Conservation (phyloP, 1,140 invertebrate species). For the Leptinotarsa undecemlineata region DNA sequence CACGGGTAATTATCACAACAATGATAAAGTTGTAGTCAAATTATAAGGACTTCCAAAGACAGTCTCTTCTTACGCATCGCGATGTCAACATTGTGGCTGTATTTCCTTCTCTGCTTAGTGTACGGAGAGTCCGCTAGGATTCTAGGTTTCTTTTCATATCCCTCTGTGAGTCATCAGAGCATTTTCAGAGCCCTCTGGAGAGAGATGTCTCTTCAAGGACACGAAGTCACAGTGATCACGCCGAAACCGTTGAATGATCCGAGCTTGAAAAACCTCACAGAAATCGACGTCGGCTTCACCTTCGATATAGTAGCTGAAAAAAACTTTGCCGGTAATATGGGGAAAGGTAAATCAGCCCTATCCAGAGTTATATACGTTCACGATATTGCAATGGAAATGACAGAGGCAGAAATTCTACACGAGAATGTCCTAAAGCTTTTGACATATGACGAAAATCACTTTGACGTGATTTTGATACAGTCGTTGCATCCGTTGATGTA, state of each 20-base stretch:
- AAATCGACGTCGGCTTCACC: conserved; percentile 37
- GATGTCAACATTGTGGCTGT: too few relatives aligned
- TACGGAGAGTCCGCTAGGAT: conserved; percentile 26
- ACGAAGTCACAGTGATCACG: conserved; percentile 43
- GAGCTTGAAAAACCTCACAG: conserved; percentile 39
- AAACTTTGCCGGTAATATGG: neutral
- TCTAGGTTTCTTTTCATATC: conserved; percentile 39
- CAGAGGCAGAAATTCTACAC: conserved; percentile 51
- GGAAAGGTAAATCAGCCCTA: neutral
- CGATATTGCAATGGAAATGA: conserved; percentile 19
- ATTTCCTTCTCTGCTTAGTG: neutral
- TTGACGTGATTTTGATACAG: conserved; percentile 17
- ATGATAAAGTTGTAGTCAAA: too few relatives aligned
- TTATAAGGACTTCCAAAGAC: too few relatives aligned
- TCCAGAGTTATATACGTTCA: neutral
- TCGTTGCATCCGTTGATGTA: neutral
- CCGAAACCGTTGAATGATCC: conserved; percentile 39
- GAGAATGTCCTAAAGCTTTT: conserved; percentile 49
- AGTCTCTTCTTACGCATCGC: too few relatives aligned
- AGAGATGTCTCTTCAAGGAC: conserved; percentile 42
- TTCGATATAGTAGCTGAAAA: conserved; percentile 24
- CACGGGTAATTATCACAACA: too few relatives aligned
- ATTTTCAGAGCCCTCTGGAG: conserved; percentile 52
- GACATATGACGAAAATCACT: conserved; percentile 35
- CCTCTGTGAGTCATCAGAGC: conserved; percentile 58